Conservation (phyloP, 2,797 vertebrate genomes). For the Cirrhinus mrigala region DNA sequence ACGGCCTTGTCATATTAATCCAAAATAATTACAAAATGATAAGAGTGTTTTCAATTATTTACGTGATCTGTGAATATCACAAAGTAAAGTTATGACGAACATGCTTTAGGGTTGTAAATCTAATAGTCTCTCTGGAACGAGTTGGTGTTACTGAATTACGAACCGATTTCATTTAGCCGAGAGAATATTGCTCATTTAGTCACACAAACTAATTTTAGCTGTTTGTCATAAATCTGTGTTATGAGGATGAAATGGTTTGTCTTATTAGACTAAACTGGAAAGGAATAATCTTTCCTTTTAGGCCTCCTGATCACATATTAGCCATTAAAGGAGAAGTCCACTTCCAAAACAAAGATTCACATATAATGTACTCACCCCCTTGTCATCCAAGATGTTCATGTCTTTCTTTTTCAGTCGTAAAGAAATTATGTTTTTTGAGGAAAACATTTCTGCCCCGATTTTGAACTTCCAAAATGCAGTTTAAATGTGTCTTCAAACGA, state of each 20-base stretch:
- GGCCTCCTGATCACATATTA: background rate
- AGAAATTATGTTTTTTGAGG: no score
- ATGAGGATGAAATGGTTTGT: background rate
- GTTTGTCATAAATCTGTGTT: constrained; percentile 28
- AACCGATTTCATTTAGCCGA: constrained; percentile 6
- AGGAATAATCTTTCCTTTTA: constrained; percentile 1
- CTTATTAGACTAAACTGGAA: constrained; percentile 15
- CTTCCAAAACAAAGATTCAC: no score
- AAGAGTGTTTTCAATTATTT: constrained; percentile 43
- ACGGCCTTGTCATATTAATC: constrained; percentile 45
- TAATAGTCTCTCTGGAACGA: constrained; percentile 32
- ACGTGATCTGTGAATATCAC: constrained; percentile 30
- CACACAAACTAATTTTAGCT: background rate
- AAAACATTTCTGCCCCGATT: no score
- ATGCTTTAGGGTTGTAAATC: constrained; percentile 31
- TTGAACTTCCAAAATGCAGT: no score
- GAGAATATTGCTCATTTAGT: constrained; percentile 27
- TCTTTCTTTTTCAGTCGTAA: no score
- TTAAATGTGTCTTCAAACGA: no score
- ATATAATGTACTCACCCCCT: no score
- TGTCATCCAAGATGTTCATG: no score
- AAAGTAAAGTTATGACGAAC: background rate
- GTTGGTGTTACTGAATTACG: constrained; percentile 24
- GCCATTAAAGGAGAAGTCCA: no score
- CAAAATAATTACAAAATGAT: constrained; percentile 55